Evolutionary conservation across 2,888 invertebrate genomes (phyloP).

Genomic region (Malachius bipustulatus): DNA sequence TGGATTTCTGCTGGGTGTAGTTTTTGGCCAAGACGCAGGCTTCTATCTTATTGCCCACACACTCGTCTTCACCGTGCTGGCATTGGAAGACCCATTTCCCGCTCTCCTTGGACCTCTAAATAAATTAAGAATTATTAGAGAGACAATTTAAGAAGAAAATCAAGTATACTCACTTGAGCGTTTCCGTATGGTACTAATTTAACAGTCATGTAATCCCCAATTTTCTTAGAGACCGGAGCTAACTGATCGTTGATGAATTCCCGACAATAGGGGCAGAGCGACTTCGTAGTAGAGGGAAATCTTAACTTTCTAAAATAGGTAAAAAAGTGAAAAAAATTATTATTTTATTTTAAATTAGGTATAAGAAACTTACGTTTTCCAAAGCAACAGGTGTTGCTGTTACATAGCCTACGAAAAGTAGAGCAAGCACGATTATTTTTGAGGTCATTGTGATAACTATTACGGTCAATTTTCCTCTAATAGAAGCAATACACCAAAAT

Average conservation of each 20-base stretch:
- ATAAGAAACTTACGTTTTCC: too few relatives aligned
- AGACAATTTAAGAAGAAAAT: not conserved
- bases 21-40: not conserved
- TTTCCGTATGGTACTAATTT: not conserved
- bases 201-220: not conserved
- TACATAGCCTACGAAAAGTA: too few relatives aligned
- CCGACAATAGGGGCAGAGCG: not conserved
- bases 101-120: not conserved
- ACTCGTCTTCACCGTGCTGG: conserved; percentile 2
- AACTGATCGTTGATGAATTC: not conserved
- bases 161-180: not conserved
- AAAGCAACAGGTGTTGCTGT: too few relatives aligned
- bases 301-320: not conserved
- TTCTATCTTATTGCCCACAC: not conserved
- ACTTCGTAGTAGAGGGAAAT: not conserved
- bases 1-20: too few relatives aligned
- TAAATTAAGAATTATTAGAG: not conserved
- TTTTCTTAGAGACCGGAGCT: not conserved
- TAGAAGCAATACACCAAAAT: too few relatives aligned
- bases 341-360: too few relatives aligned
- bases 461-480: too few relatives aligned
- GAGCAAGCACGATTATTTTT: too few relatives aligned
- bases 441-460: too few relatives aligned
- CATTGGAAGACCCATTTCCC: not conserved
- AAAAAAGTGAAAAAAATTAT: too few relatives aligned